Percentiles rank a stretch among this genome's conserved stretches.
Evolutionary conservation across 2,113 vertebrate genomes (phyloP).

Genomic region (Alexandromys fortis): DNA sequence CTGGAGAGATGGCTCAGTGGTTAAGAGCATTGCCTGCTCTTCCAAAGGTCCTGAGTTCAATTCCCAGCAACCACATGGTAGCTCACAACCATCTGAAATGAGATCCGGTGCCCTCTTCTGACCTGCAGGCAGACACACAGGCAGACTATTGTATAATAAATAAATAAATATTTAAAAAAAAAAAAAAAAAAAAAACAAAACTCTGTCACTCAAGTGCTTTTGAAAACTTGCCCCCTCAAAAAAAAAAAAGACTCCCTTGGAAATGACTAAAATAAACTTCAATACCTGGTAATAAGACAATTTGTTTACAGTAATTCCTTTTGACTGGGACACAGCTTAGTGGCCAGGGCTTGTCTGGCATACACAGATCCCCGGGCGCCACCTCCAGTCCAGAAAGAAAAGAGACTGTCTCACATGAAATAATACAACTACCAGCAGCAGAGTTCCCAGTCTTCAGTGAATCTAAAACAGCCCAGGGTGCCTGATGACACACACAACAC

Average conservation of each 20-base stretch:
- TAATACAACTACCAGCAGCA: background rate
- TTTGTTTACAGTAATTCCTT: background rate
- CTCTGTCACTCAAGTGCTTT: background rate
- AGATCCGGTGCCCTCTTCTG: no score
- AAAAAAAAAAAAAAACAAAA: no score
- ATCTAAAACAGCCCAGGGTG: background rate
- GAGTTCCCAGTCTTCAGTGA: background rate
- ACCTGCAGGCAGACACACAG: no score
- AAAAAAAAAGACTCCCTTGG: background rate
- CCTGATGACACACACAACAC: background rate
- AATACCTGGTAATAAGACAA: background rate
- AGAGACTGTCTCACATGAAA: background rate
- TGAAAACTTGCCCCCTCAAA: background rate
- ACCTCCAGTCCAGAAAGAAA: background rate
- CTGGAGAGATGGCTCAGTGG: no score
- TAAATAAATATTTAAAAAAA: no score
- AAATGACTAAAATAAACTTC: background rate
- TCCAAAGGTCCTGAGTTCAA: no score
- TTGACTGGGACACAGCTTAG: background rate
- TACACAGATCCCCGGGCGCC: background rate
- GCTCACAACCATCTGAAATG: no score
- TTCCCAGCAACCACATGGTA: no score
- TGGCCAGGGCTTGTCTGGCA: background rate
- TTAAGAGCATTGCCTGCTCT: no score
- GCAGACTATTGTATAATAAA: no score